phyloP scores from a whole-genome alignment of 2,888 invertebrate species.

The Sphaeridia pumilis region DNA sequence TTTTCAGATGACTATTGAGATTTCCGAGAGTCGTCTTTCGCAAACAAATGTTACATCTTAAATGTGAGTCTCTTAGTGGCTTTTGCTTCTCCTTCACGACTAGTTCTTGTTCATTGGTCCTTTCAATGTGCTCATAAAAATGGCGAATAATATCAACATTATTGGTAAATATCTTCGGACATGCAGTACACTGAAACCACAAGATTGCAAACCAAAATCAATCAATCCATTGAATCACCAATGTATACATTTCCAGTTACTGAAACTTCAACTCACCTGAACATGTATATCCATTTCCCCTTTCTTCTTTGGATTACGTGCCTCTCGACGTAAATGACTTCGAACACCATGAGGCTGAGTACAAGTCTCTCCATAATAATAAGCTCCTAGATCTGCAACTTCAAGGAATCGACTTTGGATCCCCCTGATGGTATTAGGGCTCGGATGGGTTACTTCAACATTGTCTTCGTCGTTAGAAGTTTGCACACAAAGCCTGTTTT shows the following conservation, averaged over 20 bases:
- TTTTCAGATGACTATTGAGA: constrained; percentile 3
- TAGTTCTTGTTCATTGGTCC: not conserved
- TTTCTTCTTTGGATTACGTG: not conserved
- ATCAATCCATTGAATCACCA: not conserved
- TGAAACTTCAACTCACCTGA: constrained; percentile 1
- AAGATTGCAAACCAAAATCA: not conserved
- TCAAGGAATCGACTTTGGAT: not conserved
- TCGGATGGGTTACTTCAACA: no score
- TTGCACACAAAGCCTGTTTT: not conserved
- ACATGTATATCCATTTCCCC: constrained; percentile 14
- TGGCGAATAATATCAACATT: constrained; percentile 14
- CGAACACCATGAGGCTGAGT: not conserved
- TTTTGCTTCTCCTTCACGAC: constrained; percentile 2
- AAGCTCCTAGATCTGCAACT: constrained; percentile 1
- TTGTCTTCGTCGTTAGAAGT: not conserved
- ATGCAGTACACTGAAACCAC: constrained; percentile 10
- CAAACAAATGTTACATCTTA: constrained; percentile 13
- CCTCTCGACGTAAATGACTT: not conserved
- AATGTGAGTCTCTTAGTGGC: constrained; percentile 5
- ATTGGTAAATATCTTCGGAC: constrained; percentile 12
- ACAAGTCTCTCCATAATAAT: constrained; percentile 14
- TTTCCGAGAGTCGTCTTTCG: constrained; percentile 10
- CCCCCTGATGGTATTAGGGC: not conserved
- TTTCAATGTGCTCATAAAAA: constrained; percentile 13
- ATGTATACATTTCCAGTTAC: not conserved